phyloP scores from a whole-genome alignment of 2,113 vertebrate genomes.

The Dunckerocampus dactyliophorus region DNA sequence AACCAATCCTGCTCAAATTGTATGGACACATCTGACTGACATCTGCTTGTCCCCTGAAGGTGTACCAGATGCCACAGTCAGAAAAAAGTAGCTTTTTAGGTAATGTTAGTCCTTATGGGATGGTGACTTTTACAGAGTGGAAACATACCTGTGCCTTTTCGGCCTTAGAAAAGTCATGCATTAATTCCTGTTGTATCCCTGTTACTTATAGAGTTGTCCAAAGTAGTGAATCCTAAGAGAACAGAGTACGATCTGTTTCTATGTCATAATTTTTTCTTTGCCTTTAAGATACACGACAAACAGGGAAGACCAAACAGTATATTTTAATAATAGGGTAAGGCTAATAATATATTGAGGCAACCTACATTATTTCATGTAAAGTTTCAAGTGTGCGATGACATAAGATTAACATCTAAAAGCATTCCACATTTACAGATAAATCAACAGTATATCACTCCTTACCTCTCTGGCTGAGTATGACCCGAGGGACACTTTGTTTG shows the following conservation, averaged over 20 bases:
- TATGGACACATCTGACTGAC: no score
- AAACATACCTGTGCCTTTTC: background rate
- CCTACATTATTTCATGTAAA: no score
- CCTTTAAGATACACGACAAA: background rate
- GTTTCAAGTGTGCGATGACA: no score
- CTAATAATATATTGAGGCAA: background rate
- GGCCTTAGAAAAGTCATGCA: background rate
- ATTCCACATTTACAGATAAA: background rate
- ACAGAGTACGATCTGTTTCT: background rate
- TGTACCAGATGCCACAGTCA: no score
- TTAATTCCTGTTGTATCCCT: background rate
- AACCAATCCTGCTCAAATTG: no score
- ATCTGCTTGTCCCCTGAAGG: no score
- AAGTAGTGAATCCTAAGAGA: background rate
- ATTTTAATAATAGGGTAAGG: background rate
- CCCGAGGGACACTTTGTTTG: constrained; percentile 87
- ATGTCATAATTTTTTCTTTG: background rate
- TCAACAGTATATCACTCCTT: constrained; percentile 46
- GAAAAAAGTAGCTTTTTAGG: background rate
- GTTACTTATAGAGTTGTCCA: background rate
- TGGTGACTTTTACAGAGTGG: background rate
- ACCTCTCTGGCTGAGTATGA: constrained; percentile 92
- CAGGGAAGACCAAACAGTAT: background rate
- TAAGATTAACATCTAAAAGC: background rate
- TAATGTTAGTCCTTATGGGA: background rate